These are phyloP conservation scores for Camponotus fellah DNA, from an alignment of 2,888 invertebrate species.

Conservation along the genomic window DNA sequence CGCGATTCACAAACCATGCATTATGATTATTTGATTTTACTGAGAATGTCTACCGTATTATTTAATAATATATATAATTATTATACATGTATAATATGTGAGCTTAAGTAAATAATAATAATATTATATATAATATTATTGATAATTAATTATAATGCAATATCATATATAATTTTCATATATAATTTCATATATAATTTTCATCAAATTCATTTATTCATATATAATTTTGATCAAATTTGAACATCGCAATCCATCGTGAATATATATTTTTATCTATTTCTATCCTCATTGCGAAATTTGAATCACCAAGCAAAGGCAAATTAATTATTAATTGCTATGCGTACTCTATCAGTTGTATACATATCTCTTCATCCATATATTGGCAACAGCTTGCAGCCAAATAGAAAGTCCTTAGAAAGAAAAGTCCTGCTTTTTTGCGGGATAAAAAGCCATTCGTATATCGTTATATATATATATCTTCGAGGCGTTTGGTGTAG, in stretches of 20 bases:
- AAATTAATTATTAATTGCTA: slow-evolving; percentile 41
- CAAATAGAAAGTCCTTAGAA: slow-evolving; percentile 51
- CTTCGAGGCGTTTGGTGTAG: slow-evolving; percentile 43
- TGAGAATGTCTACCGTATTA: background rate
- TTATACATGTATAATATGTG: background rate
- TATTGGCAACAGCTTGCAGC: slow-evolving; percentile 68
- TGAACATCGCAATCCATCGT: background rate
- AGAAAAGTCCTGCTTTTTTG: background rate
- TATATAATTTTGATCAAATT: background rate
- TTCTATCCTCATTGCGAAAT: background rate
- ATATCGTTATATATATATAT: slow-evolving; percentile 64
- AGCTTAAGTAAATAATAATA: too few relatives aligned
- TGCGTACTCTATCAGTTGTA: slow-evolving; percentile 11
- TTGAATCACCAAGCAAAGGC: background rate
- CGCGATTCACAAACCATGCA: background rate
- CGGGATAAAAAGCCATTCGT: slow-evolving; percentile 51
- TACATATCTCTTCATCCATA: slow-evolving; percentile 35
- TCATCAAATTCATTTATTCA: background rate
- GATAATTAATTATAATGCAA: background rate
- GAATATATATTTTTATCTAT: background rate
- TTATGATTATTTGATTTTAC: background rate
- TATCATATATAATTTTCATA: too few relatives aligned
- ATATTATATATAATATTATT: background rate
- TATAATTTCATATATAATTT: background rate
- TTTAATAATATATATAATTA: background rate